phyloP scores from a whole-genome alignment of 1,140 invertebrate species.

The Apis florea region DNA sequence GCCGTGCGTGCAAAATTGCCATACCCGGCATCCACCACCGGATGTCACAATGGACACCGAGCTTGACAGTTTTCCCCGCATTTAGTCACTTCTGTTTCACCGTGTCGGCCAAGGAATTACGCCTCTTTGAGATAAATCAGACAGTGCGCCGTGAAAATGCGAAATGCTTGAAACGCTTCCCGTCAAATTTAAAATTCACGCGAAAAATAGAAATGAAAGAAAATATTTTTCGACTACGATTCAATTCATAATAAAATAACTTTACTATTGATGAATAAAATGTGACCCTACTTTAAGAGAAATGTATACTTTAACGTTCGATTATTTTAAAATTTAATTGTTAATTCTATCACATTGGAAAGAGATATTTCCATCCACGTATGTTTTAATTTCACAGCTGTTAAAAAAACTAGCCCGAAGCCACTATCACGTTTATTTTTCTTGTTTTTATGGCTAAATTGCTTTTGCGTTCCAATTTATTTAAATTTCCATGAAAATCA shows the following conservation, averaged over 20 bases:
- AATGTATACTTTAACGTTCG: too few relatives aligned
- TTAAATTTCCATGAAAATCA: not conserved
- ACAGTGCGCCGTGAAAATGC: not conserved
- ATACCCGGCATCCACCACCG: slow-evolving; percentile 21
- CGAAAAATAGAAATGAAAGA: not conserved
- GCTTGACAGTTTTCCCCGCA: slow-evolving; percentile 53
- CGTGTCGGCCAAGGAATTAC: not conserved
- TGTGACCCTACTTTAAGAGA: too few relatives aligned
- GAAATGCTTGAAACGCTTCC: not conserved
- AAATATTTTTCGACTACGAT: too few relatives aligned
- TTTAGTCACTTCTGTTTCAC: slow-evolving; percentile 51
- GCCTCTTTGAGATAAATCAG: not conserved
- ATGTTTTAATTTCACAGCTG: not conserved
- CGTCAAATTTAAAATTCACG: not conserved
- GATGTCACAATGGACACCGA: slow-evolving; percentile 58
- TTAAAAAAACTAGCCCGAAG: not conserved
- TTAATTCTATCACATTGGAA: too few relatives aligned
- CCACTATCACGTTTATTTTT: not conserved
- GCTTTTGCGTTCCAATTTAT: not conserved
- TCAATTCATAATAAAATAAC: too few relatives aligned
- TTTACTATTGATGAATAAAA: too few relatives aligned
- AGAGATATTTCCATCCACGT: not conserved
- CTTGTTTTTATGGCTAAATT: not conserved
- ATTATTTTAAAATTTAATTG: too few relatives aligned
- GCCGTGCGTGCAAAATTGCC: slow-evolving; percentile 51